Base-by-base conservation (phyloP, 2,113 vertebrate genomes). In the Corythornis cristatus region DNA sequence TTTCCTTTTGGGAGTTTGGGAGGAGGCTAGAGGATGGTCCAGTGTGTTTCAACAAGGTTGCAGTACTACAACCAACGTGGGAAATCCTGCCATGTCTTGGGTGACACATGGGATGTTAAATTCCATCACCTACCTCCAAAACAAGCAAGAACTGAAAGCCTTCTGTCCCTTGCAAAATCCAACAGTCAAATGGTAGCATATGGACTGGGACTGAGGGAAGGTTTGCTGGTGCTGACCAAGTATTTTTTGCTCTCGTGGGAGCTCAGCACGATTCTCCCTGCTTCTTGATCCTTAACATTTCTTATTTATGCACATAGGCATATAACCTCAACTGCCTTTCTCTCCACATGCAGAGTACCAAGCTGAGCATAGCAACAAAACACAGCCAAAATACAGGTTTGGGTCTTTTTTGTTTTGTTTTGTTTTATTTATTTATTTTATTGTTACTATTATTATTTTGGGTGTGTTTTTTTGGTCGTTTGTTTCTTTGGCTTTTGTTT, bases 251-350 rank as follows among this genome's bases (percentile, higher is more conserved):
- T 76, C 15, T 35, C 15, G 23, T 45, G n/a, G 58, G 9, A 60
- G 65, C 35, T 56, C 45, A 62, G 37, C 0, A 2, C 2, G 2
- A 23, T 22, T 61, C 3, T 31, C 60, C 75, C 26, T 54, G 35
- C 33, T 71, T 86, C 29, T 82, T 71, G 19, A 29, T 76, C n/a
- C 12, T 29, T 15, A 16, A 2, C 6, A 2, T 28, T 68, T 28
- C 17, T 88, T 1, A 0, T 43, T 15, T 20, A 28, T 46, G 29
- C 6, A n/a, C 22, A 18, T 3, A 35, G 58, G 16, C 7, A 22
- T 45, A 37, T 2, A 71, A 76, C 37, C 21, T 89, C 20, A 35
- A 33, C 28, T 50, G 16, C 53, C 31, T n/a, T 80, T 43, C 17
- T 76, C 7, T 89, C 51, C 42, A 22, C 16, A 5, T 78, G 28